phyloP scores from a whole-genome alignment of 2,113 vertebrate species.

The Actenoides lindsayi region DNA sequence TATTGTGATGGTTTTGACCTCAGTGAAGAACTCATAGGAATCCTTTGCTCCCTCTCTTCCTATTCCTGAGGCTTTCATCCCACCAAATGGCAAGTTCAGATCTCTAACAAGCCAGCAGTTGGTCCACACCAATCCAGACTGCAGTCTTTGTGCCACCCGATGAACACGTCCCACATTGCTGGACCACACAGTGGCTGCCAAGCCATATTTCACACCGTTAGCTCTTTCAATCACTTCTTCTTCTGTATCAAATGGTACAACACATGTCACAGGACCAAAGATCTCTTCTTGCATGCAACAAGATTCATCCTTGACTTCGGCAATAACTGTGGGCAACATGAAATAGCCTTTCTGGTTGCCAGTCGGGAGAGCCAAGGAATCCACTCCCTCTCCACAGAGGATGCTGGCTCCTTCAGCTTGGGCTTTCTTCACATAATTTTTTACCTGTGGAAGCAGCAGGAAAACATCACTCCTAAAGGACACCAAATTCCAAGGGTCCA shows the following conservation, averaged over 20 bases:
- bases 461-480: conserved; percentile 2
- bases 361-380: conserved; percentile 79
- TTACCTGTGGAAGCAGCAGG: conserved; percentile 78
- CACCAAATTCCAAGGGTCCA: not conserved
- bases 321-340: conserved; percentile 90
- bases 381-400: conserved; percentile 91
- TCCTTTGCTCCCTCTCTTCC: conserved; percentile 94
- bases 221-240: conserved; percentile 89
- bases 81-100: conserved; percentile 95
- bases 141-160: conserved; percentile 84
- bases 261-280: conserved; percentile 93
- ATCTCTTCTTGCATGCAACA: conserved; percentile 97
- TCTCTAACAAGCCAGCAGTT: conserved; percentile 97
- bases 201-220: conserved; percentile 88
- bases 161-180: conserved; percentile 84
- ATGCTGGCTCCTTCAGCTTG: conserved; percentile 84
- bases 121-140: conserved; percentile 93
- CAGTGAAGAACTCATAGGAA: conserved; percentile 95
- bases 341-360: conserved; percentile 87
- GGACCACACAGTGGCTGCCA: conserved; percentile 92
- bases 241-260: conserved; percentile 89
- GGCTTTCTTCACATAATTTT: conserved; percentile 84
- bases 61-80: conserved; percentile 93
- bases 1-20: conserved; percentile 91
- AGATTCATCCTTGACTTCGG: conserved; percentile 84